A percentile compares a stretch with the other conserved stretches of the same genome.
Conservation (phyloP, 2,888 invertebrate genomes). For the Caenorhabditis auriculariae region DNA sequence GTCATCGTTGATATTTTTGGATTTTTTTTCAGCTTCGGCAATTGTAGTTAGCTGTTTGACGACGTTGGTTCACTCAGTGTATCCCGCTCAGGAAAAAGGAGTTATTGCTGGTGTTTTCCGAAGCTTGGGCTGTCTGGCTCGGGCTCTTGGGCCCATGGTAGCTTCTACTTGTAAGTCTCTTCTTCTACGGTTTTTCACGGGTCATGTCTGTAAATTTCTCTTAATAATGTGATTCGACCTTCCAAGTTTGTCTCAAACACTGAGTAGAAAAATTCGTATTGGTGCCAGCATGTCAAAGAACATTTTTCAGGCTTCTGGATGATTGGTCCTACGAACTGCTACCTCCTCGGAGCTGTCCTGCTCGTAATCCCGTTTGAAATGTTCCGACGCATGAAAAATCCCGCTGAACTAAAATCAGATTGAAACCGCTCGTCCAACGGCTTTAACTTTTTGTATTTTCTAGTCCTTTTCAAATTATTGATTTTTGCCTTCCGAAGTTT, state of each 20-base stretch:
- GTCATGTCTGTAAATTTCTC: not conserved
- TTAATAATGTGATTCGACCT: not conserved
- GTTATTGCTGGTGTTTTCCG: conserved; percentile 89
- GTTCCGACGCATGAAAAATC: conserved; percentile 33
- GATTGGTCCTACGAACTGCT: conserved; percentile 80
- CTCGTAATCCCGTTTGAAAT: conserved; percentile 73
- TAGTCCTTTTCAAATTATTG: not conserved
- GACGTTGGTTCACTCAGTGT: conserved; percentile 83
- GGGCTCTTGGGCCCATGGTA: conserved; percentile 86
- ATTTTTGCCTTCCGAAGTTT: conserved; percentile 7
- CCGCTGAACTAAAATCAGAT: conserved; percentile 12
- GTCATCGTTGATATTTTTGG: not conserved
- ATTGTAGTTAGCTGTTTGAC: conserved; percentile 92
- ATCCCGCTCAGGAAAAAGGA: conserved; percentile 79
- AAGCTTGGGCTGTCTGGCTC: conserved; percentile 87
- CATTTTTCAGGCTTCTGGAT: conserved; percentile 81
- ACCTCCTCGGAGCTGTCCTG: conserved; percentile 77
- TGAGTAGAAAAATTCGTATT: too few species aligned
- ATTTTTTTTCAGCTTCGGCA: conserved; percentile 68
- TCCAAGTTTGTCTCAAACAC: conserved; percentile 1
- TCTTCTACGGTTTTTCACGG: not conserved
- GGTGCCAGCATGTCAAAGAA: conserved; percentile 14
- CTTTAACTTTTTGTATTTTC: conserved; percentile 2
- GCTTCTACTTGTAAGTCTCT: conserved; percentile 76
- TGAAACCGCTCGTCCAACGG: conserved; percentile 2